phyloP scores from a whole-genome alignment of 2,113 vertebrate species.

The Onychostruthus taczanowskii region DNA sequence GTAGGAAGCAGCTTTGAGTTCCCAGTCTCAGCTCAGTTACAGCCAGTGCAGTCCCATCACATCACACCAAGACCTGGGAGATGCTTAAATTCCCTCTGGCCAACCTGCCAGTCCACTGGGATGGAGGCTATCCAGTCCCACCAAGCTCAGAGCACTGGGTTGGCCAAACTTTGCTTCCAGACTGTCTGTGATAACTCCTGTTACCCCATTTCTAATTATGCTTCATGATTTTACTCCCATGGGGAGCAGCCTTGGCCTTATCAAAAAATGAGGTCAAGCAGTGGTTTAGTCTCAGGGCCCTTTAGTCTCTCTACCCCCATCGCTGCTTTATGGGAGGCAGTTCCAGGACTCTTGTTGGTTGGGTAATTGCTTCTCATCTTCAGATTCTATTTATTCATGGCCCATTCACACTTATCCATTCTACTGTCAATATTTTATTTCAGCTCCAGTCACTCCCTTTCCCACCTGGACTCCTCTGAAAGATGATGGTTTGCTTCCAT shows the following conservation, averaged over 20 bases:
- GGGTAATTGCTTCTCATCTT: not conserved
- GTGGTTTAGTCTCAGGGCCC: not conserved
- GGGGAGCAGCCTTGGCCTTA: not conserved
- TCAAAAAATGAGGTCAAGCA: not conserved
- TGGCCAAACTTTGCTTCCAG: not conserved
- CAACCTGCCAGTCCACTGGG: accelerated
- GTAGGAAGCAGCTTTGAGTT: not conserved
- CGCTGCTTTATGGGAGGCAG: not conserved
- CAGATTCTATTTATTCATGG: constrained; percentile 30
- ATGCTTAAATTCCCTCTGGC: not conserved
- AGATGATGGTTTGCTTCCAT: not conserved
- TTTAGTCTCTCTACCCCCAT: not conserved
- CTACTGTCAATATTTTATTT: not conserved
- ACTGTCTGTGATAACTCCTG: not conserved
- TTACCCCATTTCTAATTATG: not conserved
- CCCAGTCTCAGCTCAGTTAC: not conserved
- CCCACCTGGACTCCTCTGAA: not conserved
- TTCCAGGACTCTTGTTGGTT: not conserved
- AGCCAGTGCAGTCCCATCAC: not conserved
- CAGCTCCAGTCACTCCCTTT: not conserved
- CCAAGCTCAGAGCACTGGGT: not conserved
- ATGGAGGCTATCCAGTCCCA: not conserved
- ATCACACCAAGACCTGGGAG: not conserved
- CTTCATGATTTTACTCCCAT: not conserved
- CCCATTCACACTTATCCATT: not conserved